phyloP scores from a whole-genome alignment of 2,888 invertebrate species.

The Beris chalybata region DNA sequence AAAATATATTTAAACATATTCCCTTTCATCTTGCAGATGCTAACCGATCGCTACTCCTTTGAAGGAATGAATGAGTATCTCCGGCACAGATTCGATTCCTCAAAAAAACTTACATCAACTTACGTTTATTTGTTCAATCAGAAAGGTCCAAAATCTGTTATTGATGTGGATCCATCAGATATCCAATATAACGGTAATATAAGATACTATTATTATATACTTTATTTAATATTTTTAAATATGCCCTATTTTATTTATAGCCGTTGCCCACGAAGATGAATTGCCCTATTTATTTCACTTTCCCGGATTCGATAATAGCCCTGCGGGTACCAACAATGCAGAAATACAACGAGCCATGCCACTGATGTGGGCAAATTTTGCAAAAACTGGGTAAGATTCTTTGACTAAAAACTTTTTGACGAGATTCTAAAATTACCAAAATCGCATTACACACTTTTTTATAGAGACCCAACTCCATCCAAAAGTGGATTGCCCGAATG shows the following conservation, averaged over 20 bases:
- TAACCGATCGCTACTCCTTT: not conserved
- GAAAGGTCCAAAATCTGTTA: not conserved
- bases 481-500: not conserved
- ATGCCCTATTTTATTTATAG: not conserved
- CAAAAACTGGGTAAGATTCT: not conserved
- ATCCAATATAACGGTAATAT: no score
- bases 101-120: not conserved
- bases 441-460: not conserved
- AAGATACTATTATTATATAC: no score
- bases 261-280: not conserved
- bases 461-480: conserved; percentile 1
- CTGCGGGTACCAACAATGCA: not conserved
- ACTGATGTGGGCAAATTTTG: conserved; percentile 1
- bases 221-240: no score
- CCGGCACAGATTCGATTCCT: not conserved
- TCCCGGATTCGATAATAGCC: not conserved
- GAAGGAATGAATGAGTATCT: not conserved
- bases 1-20: not conserved
- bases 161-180: no score
- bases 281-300: not conserved
- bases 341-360: not conserved
- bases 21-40: not conserved
- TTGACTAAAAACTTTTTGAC: no score
- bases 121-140: conserved; percentile 1
- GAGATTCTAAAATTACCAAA: not conserved